A percentile compares a stretch with the other conserved stretches of the same genome.
phyloP scores from a whole-genome alignment of 2,888 invertebrate genomes.

The Stenotaenia linearis region DNA sequence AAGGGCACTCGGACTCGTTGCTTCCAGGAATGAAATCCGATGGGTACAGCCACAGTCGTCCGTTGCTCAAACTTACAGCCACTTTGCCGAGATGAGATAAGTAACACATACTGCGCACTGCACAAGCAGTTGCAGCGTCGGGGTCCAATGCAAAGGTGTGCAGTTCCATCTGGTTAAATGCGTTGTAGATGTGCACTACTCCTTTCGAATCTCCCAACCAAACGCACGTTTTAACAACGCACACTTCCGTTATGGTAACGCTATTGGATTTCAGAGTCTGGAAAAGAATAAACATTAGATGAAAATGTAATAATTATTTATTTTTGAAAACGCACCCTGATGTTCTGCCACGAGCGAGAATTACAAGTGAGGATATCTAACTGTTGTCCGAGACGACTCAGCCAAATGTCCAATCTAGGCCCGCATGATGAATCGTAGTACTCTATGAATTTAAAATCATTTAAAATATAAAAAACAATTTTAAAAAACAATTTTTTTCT shows the following conservation, averaged over 20 bases:
- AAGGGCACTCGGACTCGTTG: background rate
- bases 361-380: constrained; percentile 44
- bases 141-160: constrained; percentile 59
- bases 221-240: constrained; percentile 66
- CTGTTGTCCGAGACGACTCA: constrained; percentile 42
- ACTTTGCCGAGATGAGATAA: constrained; percentile 64
- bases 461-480: background rate
- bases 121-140: constrained; percentile 54
- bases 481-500: background rate
- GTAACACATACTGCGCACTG: constrained; percentile 63
- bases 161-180: constrained; percentile 50
- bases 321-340: constrained; percentile 41
- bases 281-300: too few relatives aligned
- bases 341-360: constrained; percentile 44
- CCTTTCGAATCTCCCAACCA: constrained; percentile 89
- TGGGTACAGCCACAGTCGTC: constrained; percentile 66
- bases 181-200: constrained; percentile 67
- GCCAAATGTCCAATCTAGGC: constrained; percentile 39
- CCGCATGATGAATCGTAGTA: background rate
- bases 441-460: too few relatives aligned
- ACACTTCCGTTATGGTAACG: constrained; percentile 55
- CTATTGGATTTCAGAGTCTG: constrained; percentile 41
- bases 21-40: constrained; percentile 55
- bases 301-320: background rate
- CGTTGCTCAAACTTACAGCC: constrained; percentile 74